Conservation (phyloP, 2,888 invertebrate species). For the Allolobophora icterica region DNA sequence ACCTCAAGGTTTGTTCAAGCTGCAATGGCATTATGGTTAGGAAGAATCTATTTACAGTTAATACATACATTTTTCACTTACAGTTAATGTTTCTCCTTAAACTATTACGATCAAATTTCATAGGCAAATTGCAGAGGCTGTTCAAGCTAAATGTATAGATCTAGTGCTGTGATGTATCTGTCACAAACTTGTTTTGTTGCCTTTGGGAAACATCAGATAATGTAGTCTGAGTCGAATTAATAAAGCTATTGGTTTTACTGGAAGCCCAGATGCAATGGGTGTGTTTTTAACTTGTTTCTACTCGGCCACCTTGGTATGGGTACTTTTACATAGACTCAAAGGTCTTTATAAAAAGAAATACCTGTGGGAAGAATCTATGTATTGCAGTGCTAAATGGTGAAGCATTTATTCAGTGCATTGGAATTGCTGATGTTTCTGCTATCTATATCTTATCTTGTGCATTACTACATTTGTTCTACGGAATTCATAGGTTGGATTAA, state of each 20-base stretch:
- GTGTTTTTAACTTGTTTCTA: too few relatives aligned
- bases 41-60: background rate
- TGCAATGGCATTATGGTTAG: background rate
- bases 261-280: background rate
- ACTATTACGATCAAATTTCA: background rate
- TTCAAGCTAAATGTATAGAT: background rate
- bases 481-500: background rate
- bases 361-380: background rate
- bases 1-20: conserved; percentile 74
- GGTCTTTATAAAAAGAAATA: background rate
- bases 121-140: background rate
- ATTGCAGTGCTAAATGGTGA: background rate
- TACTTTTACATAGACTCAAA: too few relatives aligned
- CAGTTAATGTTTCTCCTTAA: background rate
- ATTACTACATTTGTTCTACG: background rate
- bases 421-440: background rate
- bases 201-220: background rate
- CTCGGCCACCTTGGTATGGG: too few relatives aligned
- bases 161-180: background rate
- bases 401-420: background rate
- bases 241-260: background rate
- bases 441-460: background rate
- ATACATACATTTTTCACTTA: background rate
- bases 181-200: background rate
- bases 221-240: background rate